Base-by-base conservation (phyloP, 1,140 invertebrate species). In the Pseudomyrmex pallidus region DNA sequence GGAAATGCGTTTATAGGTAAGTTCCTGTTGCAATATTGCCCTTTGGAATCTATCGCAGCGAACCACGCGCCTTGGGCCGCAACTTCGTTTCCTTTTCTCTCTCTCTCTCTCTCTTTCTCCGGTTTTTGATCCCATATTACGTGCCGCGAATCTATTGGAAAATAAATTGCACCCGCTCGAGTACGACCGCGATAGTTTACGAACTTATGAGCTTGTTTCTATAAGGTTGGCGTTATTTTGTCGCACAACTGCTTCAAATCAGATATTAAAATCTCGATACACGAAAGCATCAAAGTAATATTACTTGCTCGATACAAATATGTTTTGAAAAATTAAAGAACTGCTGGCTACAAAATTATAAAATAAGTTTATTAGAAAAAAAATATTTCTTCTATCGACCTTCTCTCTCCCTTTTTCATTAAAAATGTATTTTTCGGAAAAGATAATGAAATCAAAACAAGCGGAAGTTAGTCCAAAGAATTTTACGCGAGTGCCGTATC, bases 1-100 rank as follows among this genome's bases (percentile, higher is more conserved):
- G 46, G 22, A 59, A 80, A 80, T 59, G 66, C 56, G 76, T 80
- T 80, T 80, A 17, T 72, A 70, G 64, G 2, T 72, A 80, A 80
- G 66, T 80, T 50, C 15, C 44, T 50, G 22, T 72, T 72, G 44
- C 76, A 72, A 80, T 72, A 61, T 78, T 78, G 54, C 54, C 66
- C 25, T 35, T 72, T 72, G 22, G 66, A 80, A 48, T 78, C 64
- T 46, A 70, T 57, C 44, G 44, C 15, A 67, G 74, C 50, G 50
- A 56, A 2, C 12, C 44, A 46, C 13, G 35, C 25, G 44, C 13
- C 61, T 56, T 35, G 35, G 10, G n/a, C n/a, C 17, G 48, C 25
- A 77, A 77, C 62, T 77, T 77, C 48, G 63, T 77, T 77, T 67
- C 46, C 73, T 74, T 25, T 2, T 25, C 22, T 25, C 22, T 25